Percentiles rank a stretch among this genome's conserved stretches.
Conservation (phyloP, 2,113 vertebrate genomes). For the Poeciliopsis occidentalis region DNA sequence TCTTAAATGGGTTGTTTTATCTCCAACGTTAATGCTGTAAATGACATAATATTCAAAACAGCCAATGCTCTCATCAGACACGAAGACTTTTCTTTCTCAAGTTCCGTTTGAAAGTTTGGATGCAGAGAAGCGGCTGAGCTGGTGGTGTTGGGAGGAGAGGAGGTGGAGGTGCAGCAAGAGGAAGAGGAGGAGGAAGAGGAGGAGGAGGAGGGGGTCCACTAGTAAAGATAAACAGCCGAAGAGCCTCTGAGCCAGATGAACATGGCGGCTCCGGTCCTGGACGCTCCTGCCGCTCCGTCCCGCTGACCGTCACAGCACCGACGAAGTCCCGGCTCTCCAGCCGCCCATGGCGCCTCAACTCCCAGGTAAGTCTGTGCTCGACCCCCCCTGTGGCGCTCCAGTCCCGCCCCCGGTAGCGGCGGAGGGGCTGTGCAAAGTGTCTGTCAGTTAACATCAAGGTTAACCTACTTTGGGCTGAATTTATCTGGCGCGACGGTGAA, state of each 20-base stretch:
- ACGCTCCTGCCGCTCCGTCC: slow-evolving; percentile 45
- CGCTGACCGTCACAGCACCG: slow-evolving; percentile 33
- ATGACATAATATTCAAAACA: too few relatives aligned
- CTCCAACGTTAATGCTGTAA: too few relatives aligned
- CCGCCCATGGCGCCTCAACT: slow-evolving; percentile 29
- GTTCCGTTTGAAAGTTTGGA: neutral
- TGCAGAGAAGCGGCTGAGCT: neutral
- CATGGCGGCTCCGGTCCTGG: slow-evolving; percentile 70
- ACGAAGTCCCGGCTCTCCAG: neutral
- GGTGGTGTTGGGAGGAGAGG: neutral
- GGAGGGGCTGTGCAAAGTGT: slow-evolving; percentile 7
- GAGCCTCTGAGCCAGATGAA: slow-evolving; percentile 64
- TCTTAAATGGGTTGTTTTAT: too few relatives aligned
- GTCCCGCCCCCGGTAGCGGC: slow-evolving; percentile 12
- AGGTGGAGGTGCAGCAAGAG: neutral
- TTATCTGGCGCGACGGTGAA: neutral
- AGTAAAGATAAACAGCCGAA: slow-evolving; percentile 66
- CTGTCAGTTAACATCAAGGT: slow-evolving; percentile 8
- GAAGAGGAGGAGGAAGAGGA: neutral
- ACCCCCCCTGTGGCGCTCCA: neutral
- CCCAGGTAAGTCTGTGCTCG: slow-evolving; percentile 52
- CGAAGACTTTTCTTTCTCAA: too few relatives aligned
- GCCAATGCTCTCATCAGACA: too few relatives aligned
- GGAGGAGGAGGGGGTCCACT: slow-evolving; percentile 24
- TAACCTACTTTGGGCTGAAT: neutral